Conservation (phyloP, 2,113 vertebrate species). For the Daubentonia madagascariensis region DNA sequence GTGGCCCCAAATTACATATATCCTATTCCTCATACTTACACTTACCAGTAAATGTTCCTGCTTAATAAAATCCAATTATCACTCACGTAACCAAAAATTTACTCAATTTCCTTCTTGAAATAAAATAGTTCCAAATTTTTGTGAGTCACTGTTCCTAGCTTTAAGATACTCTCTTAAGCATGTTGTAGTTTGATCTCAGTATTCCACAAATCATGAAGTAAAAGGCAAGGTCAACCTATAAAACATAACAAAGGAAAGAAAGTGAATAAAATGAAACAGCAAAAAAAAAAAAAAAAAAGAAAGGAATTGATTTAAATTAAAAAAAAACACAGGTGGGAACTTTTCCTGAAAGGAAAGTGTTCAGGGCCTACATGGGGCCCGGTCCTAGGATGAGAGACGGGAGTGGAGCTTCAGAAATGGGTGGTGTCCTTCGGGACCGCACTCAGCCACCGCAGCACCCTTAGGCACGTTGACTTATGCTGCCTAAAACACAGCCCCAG, state of each 20-base stretch:
- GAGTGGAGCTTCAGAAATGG: fast-evolving
- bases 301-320: background rate
- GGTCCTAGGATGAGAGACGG: fast-evolving
- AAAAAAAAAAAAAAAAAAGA: background rate
- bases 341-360: background rate
- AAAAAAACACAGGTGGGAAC: background rate
- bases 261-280: background rate
- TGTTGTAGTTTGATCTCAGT: background rate
- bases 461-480: fast-evolving
- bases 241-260: background rate
- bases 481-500: fast-evolving
- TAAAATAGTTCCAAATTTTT: fast-evolving
- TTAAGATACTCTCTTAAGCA: too few species aligned
- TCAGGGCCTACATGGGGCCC: background rate
- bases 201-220: fast-evolving
- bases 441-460: fast-evolving
- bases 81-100: fast-evolving
- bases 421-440: fast-evolving
- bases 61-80: fast-evolving
- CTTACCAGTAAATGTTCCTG: fast-evolving
- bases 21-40: fast-evolving
- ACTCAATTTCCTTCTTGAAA: fast-evolving
- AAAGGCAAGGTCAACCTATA: fast-evolving
- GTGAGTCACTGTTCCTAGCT: fast-evolving
- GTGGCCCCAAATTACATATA: fast-evolving